These are phyloP conservation scores for Anisognathus igniventris DNA, from an alignment of 2,797 vertebrate genomes.

Conservation along the genomic window DNA sequence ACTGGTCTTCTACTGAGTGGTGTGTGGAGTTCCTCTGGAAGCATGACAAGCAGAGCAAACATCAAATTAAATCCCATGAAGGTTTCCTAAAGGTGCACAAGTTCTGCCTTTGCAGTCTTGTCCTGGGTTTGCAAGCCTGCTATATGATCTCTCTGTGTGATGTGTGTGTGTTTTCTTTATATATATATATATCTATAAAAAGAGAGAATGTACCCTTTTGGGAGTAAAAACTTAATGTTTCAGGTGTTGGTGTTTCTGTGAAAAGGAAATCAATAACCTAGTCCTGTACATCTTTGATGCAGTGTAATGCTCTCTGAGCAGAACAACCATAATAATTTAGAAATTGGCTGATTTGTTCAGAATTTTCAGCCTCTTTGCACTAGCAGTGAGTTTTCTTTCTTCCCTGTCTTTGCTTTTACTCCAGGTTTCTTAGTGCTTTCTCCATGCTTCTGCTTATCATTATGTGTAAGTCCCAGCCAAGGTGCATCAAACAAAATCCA, in stretches of 20 bases:
- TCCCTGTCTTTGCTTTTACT: not conserved
- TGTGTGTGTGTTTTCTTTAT: not conserved
- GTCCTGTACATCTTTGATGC: not conserved
- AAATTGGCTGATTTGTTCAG: not conserved
- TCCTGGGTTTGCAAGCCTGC: not conserved
- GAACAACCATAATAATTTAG: not conserved
- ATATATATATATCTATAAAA: not conserved
- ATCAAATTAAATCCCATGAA: not conserved
- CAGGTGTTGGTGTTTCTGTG: not conserved
- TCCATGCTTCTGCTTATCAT: not conserved
- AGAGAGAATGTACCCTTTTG: not conserved
- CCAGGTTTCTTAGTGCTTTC: not conserved
- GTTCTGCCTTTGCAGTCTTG: not conserved
- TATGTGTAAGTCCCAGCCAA: not conserved
- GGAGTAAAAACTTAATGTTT: not conserved
- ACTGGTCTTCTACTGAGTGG: accelerated
- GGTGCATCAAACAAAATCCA: not conserved
- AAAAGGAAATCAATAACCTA: not conserved
- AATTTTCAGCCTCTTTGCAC: not conserved
- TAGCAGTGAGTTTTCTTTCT: not conserved
- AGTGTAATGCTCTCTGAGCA: not conserved
- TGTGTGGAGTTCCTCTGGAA: accelerated
- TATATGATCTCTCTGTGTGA: not conserved
- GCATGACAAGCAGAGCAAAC: not conserved
- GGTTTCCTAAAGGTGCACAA: not conserved